Base-by-base conservation (phyloP, 2,113 vertebrate species). In the Rhynchomys soricoides region DNA sequence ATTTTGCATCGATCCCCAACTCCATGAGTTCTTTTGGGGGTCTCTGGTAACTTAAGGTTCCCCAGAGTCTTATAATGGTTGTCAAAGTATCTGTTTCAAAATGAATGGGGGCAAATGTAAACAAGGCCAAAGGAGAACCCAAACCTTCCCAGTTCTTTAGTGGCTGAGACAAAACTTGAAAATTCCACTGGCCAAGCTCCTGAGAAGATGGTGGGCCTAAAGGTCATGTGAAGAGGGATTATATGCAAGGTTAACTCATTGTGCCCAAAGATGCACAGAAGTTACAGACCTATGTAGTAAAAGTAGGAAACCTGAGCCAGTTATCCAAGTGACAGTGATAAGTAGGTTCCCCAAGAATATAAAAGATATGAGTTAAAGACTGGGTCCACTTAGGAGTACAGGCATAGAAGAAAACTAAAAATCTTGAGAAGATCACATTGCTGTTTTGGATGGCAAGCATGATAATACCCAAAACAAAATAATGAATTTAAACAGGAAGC, bases 361-460 rank as follows among this genome's bases (percentile, higher is more conserved):
- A 98, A 43, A 98, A 98, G 6, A 97, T 98, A 77, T 99, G 98
- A 45, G 88, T 98, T 0, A 95, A 89, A 1, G 99, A 99, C 50
- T 98, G 99, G 89, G 99, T 99, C 40, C 99, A 98, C 94, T 99
- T 98, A 98, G 99, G 98, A 57, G 95, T 96, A 45, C 99, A 99
- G 95, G 99, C 99, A 15, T 99, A 99, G 97, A 99, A 99, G 98
- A 99, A 99, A 98, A 98, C 99, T 94, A 99, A 99, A 93, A 99
- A 99, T 17, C 98, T 99, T 2, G 99, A 99, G 43, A 99, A 99
- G 95, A 99, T 99, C 98, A 99, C 99, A 0, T 98, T 99, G 83
- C 98, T 99, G 95, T 99, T 99, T 99, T 99, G 99, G 98, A 99
- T 99, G 0, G 95, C 99, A 92, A 99, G 99, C 98, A 99, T 99